Percentiles rank a stretch among this genome's conserved stretches.
phyloP scores from a whole-genome alignment of 2,797 vertebrate species.

The Acrossocheilus wenchowensis region DNA sequence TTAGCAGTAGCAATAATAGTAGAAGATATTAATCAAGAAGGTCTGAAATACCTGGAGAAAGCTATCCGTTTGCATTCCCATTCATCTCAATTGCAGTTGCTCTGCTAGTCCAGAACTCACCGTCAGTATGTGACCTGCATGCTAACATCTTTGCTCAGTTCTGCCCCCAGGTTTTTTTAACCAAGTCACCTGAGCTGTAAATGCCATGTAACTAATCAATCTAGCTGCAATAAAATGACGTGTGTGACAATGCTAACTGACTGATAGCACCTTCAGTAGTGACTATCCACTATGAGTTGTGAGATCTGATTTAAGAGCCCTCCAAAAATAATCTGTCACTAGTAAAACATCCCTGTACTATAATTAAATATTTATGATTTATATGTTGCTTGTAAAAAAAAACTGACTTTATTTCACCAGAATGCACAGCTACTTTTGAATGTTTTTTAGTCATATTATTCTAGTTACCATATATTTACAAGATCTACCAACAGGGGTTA shows the following conservation, averaged over 20 bases:
- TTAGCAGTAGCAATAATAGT: slow-evolving; percentile 42
- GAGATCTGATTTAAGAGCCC: not conserved
- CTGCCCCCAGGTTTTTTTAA: not conserved
- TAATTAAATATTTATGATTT: not conserved
- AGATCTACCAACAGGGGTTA: not conserved
- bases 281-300: not conserved
- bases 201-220: slow-evolving; percentile 16
- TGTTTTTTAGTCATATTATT: not conserved
- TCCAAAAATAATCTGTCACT: not conserved
- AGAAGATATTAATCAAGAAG: slow-evolving; percentile 26
- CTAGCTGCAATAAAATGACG: not conserved
- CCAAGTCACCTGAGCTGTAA: not conserved
- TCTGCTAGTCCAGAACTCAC: not conserved
- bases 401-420: not conserved
- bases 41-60: slow-evolving; percentile 30
- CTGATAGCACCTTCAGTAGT: not conserved
- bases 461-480: not conserved
- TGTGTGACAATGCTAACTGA: not conserved
- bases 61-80: not conserved
- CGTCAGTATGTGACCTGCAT: slow-evolving; percentile 7
- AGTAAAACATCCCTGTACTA: not conserved
- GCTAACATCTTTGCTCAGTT: not conserved
- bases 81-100: not conserved
- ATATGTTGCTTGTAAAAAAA: not conserved
- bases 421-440: not conserved